Evolutionary conservation across 2,113 vertebrate species (phyloP).

Genomic region (Diphyllodes magnificus): DNA sequence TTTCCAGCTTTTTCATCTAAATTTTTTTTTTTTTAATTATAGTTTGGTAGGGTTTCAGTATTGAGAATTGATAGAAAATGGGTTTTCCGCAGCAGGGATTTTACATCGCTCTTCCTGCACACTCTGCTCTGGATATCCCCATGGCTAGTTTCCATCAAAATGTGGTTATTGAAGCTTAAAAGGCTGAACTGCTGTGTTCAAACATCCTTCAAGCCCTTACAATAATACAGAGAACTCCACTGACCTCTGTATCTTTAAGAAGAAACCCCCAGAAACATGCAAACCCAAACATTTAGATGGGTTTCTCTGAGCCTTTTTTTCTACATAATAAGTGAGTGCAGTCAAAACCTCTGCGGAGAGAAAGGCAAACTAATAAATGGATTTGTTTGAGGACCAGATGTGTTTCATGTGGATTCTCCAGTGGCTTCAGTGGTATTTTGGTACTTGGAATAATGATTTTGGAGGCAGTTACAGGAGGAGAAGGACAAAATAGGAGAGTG

Average conservation of each 20-base stretch:
- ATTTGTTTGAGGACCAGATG: constrained; percentile 40
- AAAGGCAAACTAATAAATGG: constrained; percentile 49
- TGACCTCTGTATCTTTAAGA: background rate
- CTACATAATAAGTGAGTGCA: background rate
- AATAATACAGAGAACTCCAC: background rate
- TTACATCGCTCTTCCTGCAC: background rate
- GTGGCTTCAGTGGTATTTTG: constrained; percentile 62
- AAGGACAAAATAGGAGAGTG: background rate
- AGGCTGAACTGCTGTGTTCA: background rate
- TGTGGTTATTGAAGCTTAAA: background rate
- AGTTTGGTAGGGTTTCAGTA: background rate
- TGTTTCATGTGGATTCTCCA: constrained; percentile 49
- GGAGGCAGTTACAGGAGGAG: background rate
- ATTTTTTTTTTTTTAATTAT: background rate
- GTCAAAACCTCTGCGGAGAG: constrained; percentile 20
- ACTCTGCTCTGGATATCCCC: background rate
- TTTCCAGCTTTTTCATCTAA: background rate
- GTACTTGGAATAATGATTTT: constrained; percentile 20
- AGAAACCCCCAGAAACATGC: background rate
- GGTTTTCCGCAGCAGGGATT: background rate
- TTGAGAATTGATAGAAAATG: background rate
- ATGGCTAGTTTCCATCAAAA: background rate
- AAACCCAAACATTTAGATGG: background rate
- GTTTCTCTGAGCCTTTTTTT: background rate
- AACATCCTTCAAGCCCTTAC: background rate